These are phyloP conservation scores for Ifrita kowaldi DNA, from an alignment of 2,113 vertebrate species.

Conservation along the genomic window DNA sequence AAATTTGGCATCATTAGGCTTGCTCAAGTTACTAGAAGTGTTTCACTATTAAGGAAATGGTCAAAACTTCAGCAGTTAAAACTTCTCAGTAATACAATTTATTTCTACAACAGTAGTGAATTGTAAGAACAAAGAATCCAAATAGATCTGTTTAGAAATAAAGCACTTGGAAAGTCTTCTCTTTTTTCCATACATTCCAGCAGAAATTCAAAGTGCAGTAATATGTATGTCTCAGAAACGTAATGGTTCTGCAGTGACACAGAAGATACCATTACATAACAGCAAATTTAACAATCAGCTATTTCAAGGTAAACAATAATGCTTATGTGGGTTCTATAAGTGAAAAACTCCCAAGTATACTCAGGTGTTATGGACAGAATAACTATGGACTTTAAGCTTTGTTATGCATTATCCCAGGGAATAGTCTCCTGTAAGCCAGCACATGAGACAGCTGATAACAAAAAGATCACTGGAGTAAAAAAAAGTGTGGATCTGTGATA, in stretches of 20 bases:
- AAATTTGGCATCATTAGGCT: not conserved
- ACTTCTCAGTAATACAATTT: not conserved
- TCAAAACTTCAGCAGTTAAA: not conserved
- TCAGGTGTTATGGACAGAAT: not conserved
- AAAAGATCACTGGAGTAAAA: not conserved
- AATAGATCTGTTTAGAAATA: not conserved
- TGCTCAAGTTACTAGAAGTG: not conserved
- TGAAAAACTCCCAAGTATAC: not conserved
- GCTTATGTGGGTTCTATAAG: not conserved
- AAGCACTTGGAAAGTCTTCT: not conserved
- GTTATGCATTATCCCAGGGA: not conserved
- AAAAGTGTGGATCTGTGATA: not conserved
- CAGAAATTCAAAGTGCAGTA: not conserved
- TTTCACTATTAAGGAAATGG: not conserved
- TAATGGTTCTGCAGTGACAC: not conserved
- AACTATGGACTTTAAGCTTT: not conserved
- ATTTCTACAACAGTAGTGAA: not conserved
- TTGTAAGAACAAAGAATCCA: not conserved
- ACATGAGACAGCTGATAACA: not conserved
- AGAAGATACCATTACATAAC: not conserved
- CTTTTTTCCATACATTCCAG: not conserved
- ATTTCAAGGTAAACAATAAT: not conserved
- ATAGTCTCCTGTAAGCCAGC: not conserved
- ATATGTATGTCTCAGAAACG: not conserved
- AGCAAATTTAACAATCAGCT: not conserved